Percentiles rank a stretch among this genome's conserved stretches.
phyloP scores from a whole-genome alignment of 2,888 invertebrate genomes.

The Chironomus tentans region DNA sequence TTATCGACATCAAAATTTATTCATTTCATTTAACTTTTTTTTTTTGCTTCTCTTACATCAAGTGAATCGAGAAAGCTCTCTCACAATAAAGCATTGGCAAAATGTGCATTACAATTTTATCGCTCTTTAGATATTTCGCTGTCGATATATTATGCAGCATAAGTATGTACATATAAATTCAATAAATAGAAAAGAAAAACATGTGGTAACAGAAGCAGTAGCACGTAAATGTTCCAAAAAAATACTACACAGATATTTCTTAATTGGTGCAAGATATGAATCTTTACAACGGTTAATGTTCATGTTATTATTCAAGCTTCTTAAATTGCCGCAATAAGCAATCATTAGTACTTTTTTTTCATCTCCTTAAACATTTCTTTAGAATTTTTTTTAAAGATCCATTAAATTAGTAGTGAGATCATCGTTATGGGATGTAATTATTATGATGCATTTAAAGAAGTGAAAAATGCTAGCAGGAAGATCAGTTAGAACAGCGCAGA shows the following conservation, averaged over 20 bases:
- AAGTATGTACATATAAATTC: background rate
- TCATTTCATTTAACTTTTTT: background rate
- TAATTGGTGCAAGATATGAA: slow-evolving; percentile 4
- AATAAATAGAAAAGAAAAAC: background rate
- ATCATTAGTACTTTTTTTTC: too few relatives aligned
- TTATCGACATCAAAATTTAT: background rate
- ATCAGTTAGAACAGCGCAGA: too few relatives aligned
- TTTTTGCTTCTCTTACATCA: background rate
- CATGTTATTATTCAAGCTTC: background rate
- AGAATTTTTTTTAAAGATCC: background rate
- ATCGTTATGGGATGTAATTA: too few relatives aligned
- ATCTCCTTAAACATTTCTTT: too few relatives aligned
- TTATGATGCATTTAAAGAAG: too few relatives aligned
- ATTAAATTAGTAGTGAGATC: too few relatives aligned
- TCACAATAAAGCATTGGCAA: background rate
- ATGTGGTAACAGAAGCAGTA: background rate
- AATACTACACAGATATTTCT: background rate
- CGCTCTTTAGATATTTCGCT: background rate
- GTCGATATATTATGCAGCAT: background rate
- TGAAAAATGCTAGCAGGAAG: too few relatives aligned
- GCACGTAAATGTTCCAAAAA: background rate
- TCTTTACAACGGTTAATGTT: slow-evolving; percentile 10
- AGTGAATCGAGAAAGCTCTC: background rate
- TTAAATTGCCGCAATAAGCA: background rate
- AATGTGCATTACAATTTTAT: background rate